Conservation (phyloP, 2,888 invertebrate genomes). For the Malacosoma neustria region DNA sequence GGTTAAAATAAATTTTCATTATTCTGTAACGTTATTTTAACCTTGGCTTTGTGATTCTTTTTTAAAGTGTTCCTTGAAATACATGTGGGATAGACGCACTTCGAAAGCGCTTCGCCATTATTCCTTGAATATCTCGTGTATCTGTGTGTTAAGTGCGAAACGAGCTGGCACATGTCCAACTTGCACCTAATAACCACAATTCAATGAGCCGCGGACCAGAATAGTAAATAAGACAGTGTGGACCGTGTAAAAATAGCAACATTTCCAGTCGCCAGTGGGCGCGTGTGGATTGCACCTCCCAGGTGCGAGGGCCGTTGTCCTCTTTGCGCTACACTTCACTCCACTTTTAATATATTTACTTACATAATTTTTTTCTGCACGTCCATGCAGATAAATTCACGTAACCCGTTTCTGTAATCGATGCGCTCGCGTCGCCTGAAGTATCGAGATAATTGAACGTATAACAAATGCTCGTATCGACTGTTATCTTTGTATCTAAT, state of each 20-base stretch:
- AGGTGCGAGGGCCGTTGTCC: slow-evolving; percentile 65
- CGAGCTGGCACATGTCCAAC: slow-evolving; percentile 67
- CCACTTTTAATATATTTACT: slow-evolving; percentile 9
- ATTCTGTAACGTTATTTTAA: no score
- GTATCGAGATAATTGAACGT: slow-evolving; percentile 16
- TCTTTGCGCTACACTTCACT: slow-evolving; percentile 25
- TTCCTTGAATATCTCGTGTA: slow-evolving; percentile 66
- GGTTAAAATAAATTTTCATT: no score
- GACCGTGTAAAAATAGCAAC: slow-evolving; percentile 67
- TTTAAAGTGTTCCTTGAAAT: slow-evolving; percentile 23
- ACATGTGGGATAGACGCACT: slow-evolving; percentile 29
- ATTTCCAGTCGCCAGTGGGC: slow-evolving; percentile 62
- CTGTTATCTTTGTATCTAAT: slow-evolving; percentile 46
- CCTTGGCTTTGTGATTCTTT: slow-evolving; percentile 40
- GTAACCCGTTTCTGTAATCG: slow-evolving; percentile 6
- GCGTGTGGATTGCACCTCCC: slow-evolving; percentile 62
- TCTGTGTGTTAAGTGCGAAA: slow-evolving; percentile 58
- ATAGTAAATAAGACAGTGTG: slow-evolving; percentile 74
- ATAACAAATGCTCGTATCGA: slow-evolving; percentile 28
- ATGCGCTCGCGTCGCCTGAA: slow-evolving; percentile 9
- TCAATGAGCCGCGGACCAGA: slow-evolving; percentile 74
- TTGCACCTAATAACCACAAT: slow-evolving; percentile 75
- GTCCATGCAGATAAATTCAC: slow-evolving; percentile 4
- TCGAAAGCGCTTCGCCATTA: slow-evolving; percentile 51
- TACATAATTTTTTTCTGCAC: slow-evolving; percentile 12